A percentile compares a stretch with the other conserved stretches of the same genome.
phyloP scores from a whole-genome alignment of 2,113 vertebrate genomes.

The Delphinus delphis region DNA sequence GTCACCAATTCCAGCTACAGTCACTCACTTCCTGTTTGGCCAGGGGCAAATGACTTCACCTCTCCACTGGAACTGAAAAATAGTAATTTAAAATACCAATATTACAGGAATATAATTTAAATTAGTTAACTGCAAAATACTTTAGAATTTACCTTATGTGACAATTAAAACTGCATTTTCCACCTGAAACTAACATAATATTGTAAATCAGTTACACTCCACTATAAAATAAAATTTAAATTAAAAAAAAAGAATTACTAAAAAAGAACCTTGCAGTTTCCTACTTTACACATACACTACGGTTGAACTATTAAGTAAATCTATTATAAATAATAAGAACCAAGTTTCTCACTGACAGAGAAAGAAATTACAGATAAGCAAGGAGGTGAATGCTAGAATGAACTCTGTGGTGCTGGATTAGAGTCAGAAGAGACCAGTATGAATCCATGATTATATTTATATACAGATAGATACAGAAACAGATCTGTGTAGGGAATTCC shows the following conservation, averaged over 20 bases:
- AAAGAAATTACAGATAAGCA: background rate
- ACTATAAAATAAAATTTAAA: background rate
- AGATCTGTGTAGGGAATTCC: background rate
- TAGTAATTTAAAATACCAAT: conserved; percentile 33
- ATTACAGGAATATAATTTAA: background rate
- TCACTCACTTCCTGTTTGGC: conserved; percentile 51
- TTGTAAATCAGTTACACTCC: background rate
- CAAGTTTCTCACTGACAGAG: background rate
- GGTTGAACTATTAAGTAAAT: background rate
- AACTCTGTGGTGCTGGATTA: background rate
- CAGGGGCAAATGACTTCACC: conserved; percentile 38
- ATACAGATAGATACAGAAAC: background rate
- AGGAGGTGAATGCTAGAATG: background rate
- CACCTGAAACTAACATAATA: background rate
- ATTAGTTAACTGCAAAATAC: background rate
- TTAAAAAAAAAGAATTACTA: background rate
- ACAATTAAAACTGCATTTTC: background rate
- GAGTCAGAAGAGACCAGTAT: background rate
- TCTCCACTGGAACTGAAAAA: conserved; percentile 38
- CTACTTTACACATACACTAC: background rate
- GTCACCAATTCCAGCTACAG: background rate
- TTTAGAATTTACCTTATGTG: background rate
- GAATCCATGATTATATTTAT: background rate
- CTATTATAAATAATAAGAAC: background rate
- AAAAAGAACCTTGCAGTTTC: background rate